Evolutionary conservation across 2,888 invertebrate genomes (phyloP), one percentile per base, ranked within the genome.

Genomic region (Tryphoninae sp.): DNA sequence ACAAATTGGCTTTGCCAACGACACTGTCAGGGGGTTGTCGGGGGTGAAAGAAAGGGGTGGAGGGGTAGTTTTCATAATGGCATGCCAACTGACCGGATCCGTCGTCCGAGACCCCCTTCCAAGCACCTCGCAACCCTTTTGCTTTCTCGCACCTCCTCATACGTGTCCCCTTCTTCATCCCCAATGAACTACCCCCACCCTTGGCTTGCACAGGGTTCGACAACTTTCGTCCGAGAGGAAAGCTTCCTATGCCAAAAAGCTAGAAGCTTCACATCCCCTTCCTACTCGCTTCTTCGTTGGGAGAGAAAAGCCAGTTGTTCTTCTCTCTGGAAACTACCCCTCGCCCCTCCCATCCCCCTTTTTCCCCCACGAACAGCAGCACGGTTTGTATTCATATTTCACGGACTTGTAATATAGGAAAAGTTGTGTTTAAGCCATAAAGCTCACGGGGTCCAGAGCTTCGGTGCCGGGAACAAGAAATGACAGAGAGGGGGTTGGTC

Each of bases 1-100:
- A 92, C 91, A 92, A 92, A 92, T 92, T 90, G 92, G 89, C 88
- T 90, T 90, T 89, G 89, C 90, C 90, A 91, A 87, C 89, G 89
- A 88, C 89, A 89, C 89, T 49, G 23, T 85, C 85, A 85, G 85
- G 22, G 68, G 62, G 33, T 33, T 33, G 33, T 33, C 33, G 33
- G 33, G 3, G 33, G 33, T 33, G 33, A 6, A 33, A 33, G 33
- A 33, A 33, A 33, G 33, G 62, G 85, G 85, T 84, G 86, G 59
- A 19, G 65, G n/a, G 69, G 72, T 85, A 68, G 58, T 67, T 67
- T 80, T 86, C 86, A 87, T 90, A 91, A 91, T 90, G 90, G 89
- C 88, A 89, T 90, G 86, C 90, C 33, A 90, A 90, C 90, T 91
- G 91, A 91, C 90, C 91, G 87, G 88, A 88, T 90, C 89, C 87